Conservation (phyloP, 2,797 vertebrate species). For the Crossoptilon crossoptilon region DNA sequence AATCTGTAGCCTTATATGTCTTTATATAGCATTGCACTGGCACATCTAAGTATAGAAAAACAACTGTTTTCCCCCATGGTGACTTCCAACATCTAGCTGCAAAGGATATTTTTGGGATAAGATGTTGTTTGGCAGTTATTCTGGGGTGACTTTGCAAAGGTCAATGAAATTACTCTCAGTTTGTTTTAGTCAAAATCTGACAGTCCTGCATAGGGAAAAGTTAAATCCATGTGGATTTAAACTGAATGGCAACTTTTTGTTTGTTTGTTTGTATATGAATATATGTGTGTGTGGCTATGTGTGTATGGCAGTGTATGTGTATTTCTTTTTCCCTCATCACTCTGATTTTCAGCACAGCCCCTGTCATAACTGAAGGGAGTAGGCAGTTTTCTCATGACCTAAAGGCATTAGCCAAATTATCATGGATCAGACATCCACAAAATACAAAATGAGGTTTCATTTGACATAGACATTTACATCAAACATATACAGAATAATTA, state of each 20-base stretch:
- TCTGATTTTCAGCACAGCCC: neutral
- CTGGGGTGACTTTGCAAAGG: constrained; percentile 33
- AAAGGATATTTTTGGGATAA: constrained; percentile 5
- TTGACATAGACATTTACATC: constrained; percentile 76
- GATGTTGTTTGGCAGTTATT: neutral
- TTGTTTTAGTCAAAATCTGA: neutral
- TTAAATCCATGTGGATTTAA: neutral
- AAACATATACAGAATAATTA: constrained; percentile 76
- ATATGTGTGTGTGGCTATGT: neutral
- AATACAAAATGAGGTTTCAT: constrained; percentile 71
- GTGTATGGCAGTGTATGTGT: neutral
- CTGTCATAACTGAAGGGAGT: constrained; percentile 32
- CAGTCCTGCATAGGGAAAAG: neutral
- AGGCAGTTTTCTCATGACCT: constrained; percentile 52
- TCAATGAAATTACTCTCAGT: neutral
- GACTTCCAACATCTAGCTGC: neutral
- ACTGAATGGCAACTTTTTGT: neutral
- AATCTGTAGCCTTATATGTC: constrained; percentile 27
- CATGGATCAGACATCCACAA: constrained; percentile 55
- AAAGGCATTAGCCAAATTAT: constrained; percentile 65
- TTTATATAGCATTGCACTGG: constrained; percentile 8
- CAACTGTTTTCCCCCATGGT: neutral
- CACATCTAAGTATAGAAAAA: neutral
- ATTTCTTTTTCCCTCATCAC: neutral
- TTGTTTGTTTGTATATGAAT: neutral